These are phyloP conservation scores for Anoplopoma fimbria DNA, from an alignment of 2,113 vertebrate genomes.

Conservation along the genomic window DNA sequence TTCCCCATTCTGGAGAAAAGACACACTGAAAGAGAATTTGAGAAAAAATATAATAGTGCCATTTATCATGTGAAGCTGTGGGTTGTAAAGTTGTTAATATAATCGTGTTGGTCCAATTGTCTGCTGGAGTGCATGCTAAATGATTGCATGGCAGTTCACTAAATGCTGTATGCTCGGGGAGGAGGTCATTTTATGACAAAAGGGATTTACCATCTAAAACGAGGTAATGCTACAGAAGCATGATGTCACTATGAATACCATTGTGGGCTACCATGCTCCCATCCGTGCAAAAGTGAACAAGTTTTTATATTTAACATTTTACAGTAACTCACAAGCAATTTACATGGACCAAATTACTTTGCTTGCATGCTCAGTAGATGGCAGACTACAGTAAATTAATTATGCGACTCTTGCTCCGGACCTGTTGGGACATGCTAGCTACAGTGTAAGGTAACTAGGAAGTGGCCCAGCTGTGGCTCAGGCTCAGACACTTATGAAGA, in stretches of 20 bases:
- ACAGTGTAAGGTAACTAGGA: constrained; percentile 32
- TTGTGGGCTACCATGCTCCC: neutral
- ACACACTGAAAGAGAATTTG: constrained; percentile 7
- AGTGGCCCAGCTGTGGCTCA: constrained; percentile 43
- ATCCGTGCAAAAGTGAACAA: neutral
- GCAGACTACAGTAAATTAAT: constrained; percentile 38
- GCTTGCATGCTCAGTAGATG: constrained; percentile 18
- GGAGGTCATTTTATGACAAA: constrained; percentile 4
- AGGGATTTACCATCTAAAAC: neutral
- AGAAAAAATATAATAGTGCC: constrained; percentile 36
- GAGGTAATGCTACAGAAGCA: neutral
- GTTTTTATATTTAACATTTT: neutral
- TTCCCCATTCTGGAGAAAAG: constrained; percentile 7
- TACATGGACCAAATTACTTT: neutral
- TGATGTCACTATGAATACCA: neutral
- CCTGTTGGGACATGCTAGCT: constrained; percentile 40
- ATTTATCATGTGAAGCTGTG: constrained; percentile 51
- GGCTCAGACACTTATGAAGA: constrained; percentile 60
- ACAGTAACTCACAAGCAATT: neutral
- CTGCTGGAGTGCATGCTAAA: constrained; percentile 10
- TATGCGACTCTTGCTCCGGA: constrained; percentile 18
- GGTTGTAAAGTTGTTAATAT: constrained; percentile 35
- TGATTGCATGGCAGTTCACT: constrained; percentile 1
- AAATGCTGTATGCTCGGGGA: neutral
- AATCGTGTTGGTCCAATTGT: constrained; percentile 10